These are phyloP conservation scores for Samia ricini DNA, from an alignment of 1,140 invertebrate genomes.

Conservation along the genomic window DNA sequence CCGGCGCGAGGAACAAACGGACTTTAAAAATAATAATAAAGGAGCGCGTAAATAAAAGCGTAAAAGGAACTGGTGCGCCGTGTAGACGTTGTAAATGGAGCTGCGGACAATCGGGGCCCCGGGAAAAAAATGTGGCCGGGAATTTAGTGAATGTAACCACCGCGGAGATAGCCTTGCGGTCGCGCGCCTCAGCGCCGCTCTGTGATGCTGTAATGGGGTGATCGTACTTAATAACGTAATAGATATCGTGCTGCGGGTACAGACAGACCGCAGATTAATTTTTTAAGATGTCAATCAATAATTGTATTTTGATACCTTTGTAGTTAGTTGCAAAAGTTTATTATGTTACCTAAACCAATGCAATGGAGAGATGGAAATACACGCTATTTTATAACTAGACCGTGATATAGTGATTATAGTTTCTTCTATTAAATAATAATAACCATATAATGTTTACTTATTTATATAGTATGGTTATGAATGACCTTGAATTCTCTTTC, in stretches of 20 bases:
- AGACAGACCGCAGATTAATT: slow-evolving; percentile 29
- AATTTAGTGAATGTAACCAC: slow-evolving; percentile 71
- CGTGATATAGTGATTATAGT: background rate
- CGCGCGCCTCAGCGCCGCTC: slow-evolving; percentile 35
- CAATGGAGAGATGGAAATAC: background rate
- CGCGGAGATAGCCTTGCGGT: slow-evolving; percentile 48
- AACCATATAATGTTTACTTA: too few species aligned
- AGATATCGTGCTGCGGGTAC: slow-evolving; percentile 27
- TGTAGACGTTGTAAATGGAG: slow-evolving; percentile 77
- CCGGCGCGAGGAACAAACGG: slow-evolving; percentile 73
- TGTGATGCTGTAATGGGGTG: slow-evolving; percentile 39
- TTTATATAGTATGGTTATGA: too few species aligned
- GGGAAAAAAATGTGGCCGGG: slow-evolving; percentile 68
- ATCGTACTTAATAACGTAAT: slow-evolving; percentile 63
- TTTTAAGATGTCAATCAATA: slow-evolving; percentile 1
- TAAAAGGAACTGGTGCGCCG: slow-evolving; percentile 75
- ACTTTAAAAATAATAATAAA: slow-evolving; percentile 77
- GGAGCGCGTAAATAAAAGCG: slow-evolving; percentile 76
- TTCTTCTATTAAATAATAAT: too few species aligned
- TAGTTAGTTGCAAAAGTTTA: background rate
- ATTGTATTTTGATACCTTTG: background rate
- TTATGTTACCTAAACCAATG: background rate
- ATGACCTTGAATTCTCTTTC: too few species aligned
- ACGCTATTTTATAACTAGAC: background rate
- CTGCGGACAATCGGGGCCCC: slow-evolving; percentile 71